Evolutionary conservation across 1,140 invertebrate species (phyloP).

Genomic region (Heliothis virescens): DNA sequence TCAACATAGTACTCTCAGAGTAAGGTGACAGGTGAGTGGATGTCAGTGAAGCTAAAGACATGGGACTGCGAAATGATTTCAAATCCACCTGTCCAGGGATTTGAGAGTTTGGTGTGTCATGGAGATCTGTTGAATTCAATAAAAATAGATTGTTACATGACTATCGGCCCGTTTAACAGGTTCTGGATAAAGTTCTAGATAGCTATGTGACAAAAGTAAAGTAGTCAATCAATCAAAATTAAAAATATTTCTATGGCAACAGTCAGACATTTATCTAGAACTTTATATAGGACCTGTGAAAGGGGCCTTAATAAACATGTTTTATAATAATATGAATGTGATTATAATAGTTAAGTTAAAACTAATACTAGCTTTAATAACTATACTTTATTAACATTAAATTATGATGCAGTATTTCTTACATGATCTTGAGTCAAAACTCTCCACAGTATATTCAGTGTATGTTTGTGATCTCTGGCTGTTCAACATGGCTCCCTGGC

Average conservation of each 20-base stretch:
- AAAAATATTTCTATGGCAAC: no score
- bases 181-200: no score
- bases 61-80: conserved; percentile 73
- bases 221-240: no score
- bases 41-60: conserved; percentile 71
- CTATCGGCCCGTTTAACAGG: no score
- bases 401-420: conserved; percentile 47
- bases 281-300: no score
- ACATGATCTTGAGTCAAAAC: conserved; percentile 80
- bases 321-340: no score
- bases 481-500: conserved; percentile 54
- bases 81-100: conserved; percentile 54
- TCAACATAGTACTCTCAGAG: conserved; percentile 64
- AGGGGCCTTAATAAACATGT: no score
- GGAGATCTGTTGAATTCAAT: conserved; percentile 61
- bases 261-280: no score
- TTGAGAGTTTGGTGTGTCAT: conserved; percentile 56
- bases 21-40: conserved; percentile 68
- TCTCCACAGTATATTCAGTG: conserved; percentile 76
- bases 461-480: conserved; percentile 63
- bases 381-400: no score
- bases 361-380: no score
- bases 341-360: no score
- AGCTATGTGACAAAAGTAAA: no score
- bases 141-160: neutral